Evolutionary conservation across 1,140 invertebrate species (phyloP), one percentile per base, ranked within the genome.

Genomic region (Pararge aegeria): DNA sequence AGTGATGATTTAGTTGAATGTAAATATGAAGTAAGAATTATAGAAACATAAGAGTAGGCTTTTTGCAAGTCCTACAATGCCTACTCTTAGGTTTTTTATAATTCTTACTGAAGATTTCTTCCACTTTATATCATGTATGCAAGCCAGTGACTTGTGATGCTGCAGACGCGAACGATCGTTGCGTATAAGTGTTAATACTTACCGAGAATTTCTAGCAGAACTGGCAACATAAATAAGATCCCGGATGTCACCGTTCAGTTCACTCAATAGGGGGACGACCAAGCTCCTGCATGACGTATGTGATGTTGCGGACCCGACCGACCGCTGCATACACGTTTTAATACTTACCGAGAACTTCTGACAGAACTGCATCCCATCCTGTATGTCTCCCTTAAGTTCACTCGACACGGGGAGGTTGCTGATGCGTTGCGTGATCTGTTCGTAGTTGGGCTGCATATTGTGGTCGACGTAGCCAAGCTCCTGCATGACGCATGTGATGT

Each of bases 261-360:
- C 93, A 12, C 86, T 85, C 9, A 90, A 72, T 0, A 94, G 91
- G 0, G 93, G 92, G 2, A 94, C 73, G 61, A 44, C 93, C 93
- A 0, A 94, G 84, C 73, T 93, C 93, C 68, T 93, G 93, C 92
- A 94, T 93, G 16, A 93, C 92, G 69, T 93, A 94, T n/a, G n/a
- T n/a, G n/a, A n/a, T n/a, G n/a, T n/a, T n/a, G n/a, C n/a, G n/a
- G n/a, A n/a, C n/a, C n/a, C n/a, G n/a, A n/a, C n/a, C n/a, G n/a
- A n/a, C n/a, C n/a, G n/a, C n/a, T n/a, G n/a, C n/a, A n/a, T n/a
- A n/a, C n/a, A n/a, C n/a, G n/a, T n/a, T n/a, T n/a, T n/a, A n/a
- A n/a, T 12, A n/a, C 80, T 90, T 77, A 93, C 93, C 66, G 93
- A 92, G 78, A 94, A 94, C 68, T 93, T 91, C 74, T 92, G 91